Evolutionary conservation across 1,140 invertebrate genomes (phyloP).

Genomic region (Plectrocnemia conspersa): DNA sequence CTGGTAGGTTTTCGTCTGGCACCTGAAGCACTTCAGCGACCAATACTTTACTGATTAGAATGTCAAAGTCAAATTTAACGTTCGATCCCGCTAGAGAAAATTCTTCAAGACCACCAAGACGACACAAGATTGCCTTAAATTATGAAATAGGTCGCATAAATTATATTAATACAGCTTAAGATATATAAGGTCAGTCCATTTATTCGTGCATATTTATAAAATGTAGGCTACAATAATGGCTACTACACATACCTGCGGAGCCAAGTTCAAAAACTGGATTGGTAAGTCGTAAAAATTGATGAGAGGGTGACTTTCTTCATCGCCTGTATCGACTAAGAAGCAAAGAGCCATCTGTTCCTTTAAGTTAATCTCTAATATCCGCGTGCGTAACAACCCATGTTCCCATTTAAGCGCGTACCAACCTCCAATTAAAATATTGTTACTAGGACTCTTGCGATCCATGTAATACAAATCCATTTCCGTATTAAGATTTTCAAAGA

Average conservation of each 20-base stretch:
- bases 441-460: constrained; percentile 36
- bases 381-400: constrained; percentile 57
- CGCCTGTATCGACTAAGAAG: constrained; percentile 62
- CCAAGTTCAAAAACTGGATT: constrained; percentile 52
- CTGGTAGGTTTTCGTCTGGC: constrained; percentile 14
- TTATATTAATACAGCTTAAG: background rate
- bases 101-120: constrained; percentile 57
- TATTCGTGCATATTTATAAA: constrained; percentile 7
- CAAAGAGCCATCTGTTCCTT: constrained; percentile 48
- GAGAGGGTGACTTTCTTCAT: constrained; percentile 50
- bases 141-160: constrained; percentile 7
- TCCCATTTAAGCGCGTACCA: constrained; percentile 59
- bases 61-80: constrained; percentile 14
- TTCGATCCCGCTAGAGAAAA: constrained; percentile 12
- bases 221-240: constrained; percentile 1
- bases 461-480: constrained; percentile 56
- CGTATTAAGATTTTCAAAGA: constrained; percentile 48
- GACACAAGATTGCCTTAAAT: constrained; percentile 55
- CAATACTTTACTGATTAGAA: constrained; percentile 24
- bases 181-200: background rate
- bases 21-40: constrained; percentile 27
- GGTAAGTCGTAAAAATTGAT: constrained; percentile 52
- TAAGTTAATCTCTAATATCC: constrained; percentile 48
- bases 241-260: constrained; percentile 53
- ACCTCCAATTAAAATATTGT: constrained; percentile 37